Base-by-base conservation (phyloP, 2,113 vertebrate species). In the Serilophus lunatus region DNA sequence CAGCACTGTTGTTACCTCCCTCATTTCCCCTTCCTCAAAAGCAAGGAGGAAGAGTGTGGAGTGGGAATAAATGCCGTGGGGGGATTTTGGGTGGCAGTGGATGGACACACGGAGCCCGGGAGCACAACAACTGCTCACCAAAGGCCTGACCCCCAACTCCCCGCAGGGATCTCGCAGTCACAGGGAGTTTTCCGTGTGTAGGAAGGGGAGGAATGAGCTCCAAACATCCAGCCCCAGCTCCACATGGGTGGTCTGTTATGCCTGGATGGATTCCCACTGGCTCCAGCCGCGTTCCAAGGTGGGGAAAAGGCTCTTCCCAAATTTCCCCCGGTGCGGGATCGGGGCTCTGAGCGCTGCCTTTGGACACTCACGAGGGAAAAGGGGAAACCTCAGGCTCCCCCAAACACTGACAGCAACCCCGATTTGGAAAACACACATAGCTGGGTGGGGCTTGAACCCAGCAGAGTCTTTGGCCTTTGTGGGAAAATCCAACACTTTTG, bases 241-340 rank as follows among this genome's bases (percentile, higher is more conserved):
- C 85, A 24, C 90, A 70, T 63, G 96, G 90, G 94, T 93, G 92
- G 88, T 90, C 88, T 92, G 54, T 79, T 69, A 86, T 80, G 93
- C 54, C 93, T 95, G 92, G 95, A 90, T 2, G 25, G 88, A 50
- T 93, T 95, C 91, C 92, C 94, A 81, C 54, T 20, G 57, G n/a
- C 84, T 95, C 66, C 87, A 87, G 81, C 69, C 82, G 78, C 57
- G 23, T 45, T 87, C 47, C 0, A 11, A 89, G 85, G 85, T 28
- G 56, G 16, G 9, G 90, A 65, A 70, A 87, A 90, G 70, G 57
- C 82, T 88, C 70, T 92, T 94, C 88, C 88, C 83, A 76, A 90
- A 53, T 1, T 45, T 70, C 74, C 66, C 93, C 85, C 53, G 0
- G 18, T 5, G 42, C 81, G 36, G 63, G 49, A 54, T 29, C 35